phyloP scores from a whole-genome alignment of 2,888 invertebrate genomes.

The Megaustenia siamemsis region DNA sequence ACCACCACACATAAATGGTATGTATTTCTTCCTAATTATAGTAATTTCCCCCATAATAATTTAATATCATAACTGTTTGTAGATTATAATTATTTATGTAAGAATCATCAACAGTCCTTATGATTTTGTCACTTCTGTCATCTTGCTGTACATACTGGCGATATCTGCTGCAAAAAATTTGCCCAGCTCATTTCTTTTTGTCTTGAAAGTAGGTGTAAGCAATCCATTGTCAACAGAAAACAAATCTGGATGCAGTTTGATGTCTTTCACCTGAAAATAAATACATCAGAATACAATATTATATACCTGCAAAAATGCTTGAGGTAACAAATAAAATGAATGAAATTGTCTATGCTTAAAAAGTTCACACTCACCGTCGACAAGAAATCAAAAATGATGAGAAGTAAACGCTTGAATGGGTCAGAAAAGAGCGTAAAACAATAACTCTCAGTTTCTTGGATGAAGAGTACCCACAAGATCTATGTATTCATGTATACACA shows the following conservation, averaged over 20 bases:
- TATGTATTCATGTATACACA: too few species aligned
- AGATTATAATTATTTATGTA: not conserved
- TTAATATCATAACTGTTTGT: constrained; percentile 26
- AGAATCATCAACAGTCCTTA: constrained; percentile 1
- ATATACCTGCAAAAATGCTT: too few species aligned
- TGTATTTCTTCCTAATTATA: not conserved
- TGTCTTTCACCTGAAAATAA: constrained; percentile 87
- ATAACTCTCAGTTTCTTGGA: too few species aligned
- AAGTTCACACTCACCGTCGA: too few species aligned
- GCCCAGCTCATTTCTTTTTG: constrained; percentile 87
- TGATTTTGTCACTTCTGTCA: constrained; percentile 22
- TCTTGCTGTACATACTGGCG: constrained; percentile 69
- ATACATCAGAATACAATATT: too few species aligned
- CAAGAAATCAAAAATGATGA: too few species aligned
- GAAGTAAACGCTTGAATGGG: too few species aligned
- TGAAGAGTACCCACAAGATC: too few species aligned
- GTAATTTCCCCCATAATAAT: not conserved
- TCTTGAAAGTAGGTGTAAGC: constrained; percentile 96
- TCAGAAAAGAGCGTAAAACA: too few species aligned
- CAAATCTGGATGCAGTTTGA: constrained; percentile 95
- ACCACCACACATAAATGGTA: too few species aligned
- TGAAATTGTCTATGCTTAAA: too few species aligned
- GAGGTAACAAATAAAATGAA: too few species aligned
- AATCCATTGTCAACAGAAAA: constrained; percentile 98
- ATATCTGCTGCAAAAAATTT: constrained; percentile 69